Evolutionary conservation across 1,140 invertebrate genomes (phyloP).

Genomic region (Diorhabda sublineata): DNA sequence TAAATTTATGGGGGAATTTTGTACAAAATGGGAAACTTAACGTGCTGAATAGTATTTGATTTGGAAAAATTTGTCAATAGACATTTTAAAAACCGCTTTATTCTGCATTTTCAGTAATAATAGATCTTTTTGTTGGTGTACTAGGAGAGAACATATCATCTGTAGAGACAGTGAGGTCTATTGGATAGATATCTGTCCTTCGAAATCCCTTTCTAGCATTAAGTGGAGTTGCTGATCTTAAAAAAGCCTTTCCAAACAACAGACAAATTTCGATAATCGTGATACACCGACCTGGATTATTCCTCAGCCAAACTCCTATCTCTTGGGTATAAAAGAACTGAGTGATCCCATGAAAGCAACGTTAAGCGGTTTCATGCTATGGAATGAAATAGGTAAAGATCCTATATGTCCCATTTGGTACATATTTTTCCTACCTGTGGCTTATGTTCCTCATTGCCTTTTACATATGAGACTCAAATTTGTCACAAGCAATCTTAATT

Average conservation of each 20-base stretch:
- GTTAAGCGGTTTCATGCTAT: constrained; percentile 47
- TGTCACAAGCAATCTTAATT: not conserved
- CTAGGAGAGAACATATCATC: not conserved
- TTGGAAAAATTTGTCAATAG: too few relatives aligned
- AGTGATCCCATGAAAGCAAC: constrained; percentile 38
- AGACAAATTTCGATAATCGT: too few relatives aligned
- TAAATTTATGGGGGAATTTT: too few relatives aligned
- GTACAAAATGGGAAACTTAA: too few relatives aligned
- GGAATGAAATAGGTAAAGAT: constrained; percentile 15
- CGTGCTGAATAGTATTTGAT: too few relatives aligned
- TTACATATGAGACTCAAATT: not conserved
- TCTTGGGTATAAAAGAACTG: too few relatives aligned
- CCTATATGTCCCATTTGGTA: too few relatives aligned
- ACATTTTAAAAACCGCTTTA: too few relatives aligned
- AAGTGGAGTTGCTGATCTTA: not conserved
- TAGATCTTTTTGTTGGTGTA: not conserved
- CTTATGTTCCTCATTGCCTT: not conserved
- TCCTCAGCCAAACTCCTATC: too few relatives aligned
- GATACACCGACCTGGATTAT: too few relatives aligned
- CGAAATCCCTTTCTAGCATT: not conserved
- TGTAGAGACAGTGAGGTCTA: not conserved
- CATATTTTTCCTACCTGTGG: not conserved
- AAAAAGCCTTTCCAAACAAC: not conserved
- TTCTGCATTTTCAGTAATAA: too few relatives aligned
- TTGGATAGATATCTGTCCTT: not conserved